phyloP scores from a whole-genome alignment of 2,797 vertebrate species.

The Acipenser ruthenus region DNA sequence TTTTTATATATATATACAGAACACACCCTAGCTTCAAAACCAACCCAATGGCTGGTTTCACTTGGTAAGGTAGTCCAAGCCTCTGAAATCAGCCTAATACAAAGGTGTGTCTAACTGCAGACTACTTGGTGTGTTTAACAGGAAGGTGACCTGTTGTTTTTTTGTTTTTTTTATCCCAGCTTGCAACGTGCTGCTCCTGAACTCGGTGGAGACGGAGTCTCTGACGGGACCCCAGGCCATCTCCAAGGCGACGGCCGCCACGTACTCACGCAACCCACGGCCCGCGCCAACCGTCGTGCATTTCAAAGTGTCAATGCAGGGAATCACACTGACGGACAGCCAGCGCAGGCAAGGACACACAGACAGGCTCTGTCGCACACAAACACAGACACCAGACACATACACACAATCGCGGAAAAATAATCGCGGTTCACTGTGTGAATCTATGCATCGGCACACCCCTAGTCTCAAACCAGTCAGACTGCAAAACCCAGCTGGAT shows the following conservation, averaged over 20 bases:
- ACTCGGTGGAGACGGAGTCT: constrained; percentile 84
- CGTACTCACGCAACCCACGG: constrained; percentile 56
- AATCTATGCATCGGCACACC: not conserved
- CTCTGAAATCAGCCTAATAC: too few species aligned
- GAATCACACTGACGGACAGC: constrained; percentile 84
- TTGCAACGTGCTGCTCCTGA: constrained; percentile 84
- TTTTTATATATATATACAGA: too few species aligned
- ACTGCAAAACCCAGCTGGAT: too few species aligned
- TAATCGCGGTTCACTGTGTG: not conserved
- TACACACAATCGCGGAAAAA: not conserved
- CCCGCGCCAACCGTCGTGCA: constrained; percentile 70
- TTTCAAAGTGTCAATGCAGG: constrained; percentile 85
- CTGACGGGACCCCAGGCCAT: constrained; percentile 85
- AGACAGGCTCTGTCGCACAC: not conserved
- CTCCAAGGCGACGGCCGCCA: constrained; percentile 71
- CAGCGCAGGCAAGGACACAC: constrained; percentile 68
- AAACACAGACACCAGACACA: too few species aligned
- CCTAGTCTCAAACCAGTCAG: too few species aligned
- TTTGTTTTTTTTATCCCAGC: constrained; percentile 47
- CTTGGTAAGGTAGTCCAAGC: too few species aligned
- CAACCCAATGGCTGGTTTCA: too few species aligned
- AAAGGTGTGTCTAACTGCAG: too few species aligned
- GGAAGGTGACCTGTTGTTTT: not conserved
- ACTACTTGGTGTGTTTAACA: too few species aligned
- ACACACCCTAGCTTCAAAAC: not conserved